Conservation (phyloP, 2,888 invertebrate genomes). For the Trimorus sp. region DNA sequence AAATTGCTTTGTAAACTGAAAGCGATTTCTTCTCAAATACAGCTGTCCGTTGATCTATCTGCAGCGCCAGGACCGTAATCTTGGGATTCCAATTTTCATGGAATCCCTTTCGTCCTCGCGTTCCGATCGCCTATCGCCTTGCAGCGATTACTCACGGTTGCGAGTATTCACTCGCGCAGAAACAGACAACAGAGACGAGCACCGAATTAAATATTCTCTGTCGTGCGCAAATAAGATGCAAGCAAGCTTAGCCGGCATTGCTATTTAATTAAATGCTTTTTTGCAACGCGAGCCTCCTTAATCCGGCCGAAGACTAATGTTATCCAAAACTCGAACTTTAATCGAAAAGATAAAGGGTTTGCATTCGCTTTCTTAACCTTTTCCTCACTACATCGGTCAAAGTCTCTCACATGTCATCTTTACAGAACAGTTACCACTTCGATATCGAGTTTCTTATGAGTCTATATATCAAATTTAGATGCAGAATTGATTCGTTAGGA, state of each 20-base stretch:
- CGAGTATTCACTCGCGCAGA: conserved; percentile 66
- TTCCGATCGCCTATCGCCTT: conserved; percentile 68
- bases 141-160: conserved; percentile 68
- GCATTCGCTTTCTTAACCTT: no score
- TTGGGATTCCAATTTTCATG: conserved; percentile 73
- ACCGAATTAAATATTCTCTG: conserved; percentile 59
- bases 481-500: no score
- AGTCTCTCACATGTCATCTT: no score
- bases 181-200: conserved; percentile 60
- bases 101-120: conserved; percentile 69
- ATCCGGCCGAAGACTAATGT: conserved; percentile 1
- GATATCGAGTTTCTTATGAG: no score
- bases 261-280: conserved; percentile 60
- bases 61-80: conserved; percentile 66
- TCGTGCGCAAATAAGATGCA: conserved; percentile 60
- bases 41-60: conserved; percentile 56
- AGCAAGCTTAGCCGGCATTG: conserved; percentile 25
- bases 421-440: no score
- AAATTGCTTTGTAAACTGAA: conserved; percentile 55
- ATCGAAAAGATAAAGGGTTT: neutral
- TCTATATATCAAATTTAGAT: no score
- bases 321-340: conserved; percentile 6
- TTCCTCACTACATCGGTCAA: no score
- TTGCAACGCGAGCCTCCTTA: conserved; percentile 8
- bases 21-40: conserved; percentile 56